Conservation (phyloP, 2,797 vertebrate genomes). For the Neopelma chrysocephalum region DNA sequence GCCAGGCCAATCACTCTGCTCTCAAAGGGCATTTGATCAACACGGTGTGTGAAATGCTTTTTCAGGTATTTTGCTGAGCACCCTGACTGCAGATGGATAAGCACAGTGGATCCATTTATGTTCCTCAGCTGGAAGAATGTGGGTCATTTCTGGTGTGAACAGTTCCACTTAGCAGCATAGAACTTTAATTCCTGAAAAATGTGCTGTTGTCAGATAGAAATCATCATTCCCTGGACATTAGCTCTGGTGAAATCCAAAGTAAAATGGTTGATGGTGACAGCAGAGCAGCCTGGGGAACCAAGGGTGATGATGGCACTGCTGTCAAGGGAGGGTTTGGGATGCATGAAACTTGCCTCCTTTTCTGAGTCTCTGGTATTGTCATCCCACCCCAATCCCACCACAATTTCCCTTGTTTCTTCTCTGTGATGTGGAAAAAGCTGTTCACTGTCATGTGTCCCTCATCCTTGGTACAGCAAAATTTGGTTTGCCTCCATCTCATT, state of each 20-base stretch:
- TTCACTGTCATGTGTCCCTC: background rate
- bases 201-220: background rate
- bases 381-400: background rate
- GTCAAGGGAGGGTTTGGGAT: background rate
- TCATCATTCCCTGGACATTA: background rate
- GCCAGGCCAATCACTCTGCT: background rate
- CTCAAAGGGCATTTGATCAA: background rate
- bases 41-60: accelerated
- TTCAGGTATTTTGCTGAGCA: background rate
- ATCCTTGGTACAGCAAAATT: background rate
- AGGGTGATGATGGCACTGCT: background rate
- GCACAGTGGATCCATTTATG: background rate
- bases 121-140: background rate
- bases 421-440: background rate
- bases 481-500: background rate
- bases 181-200: background rate
- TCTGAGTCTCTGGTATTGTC: background rate
- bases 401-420: accelerated
- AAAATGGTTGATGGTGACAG: accelerated
- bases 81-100: background rate
- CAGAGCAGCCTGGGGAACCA: background rate
- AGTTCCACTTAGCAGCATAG: background rate
- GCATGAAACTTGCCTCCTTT: background rate
- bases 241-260: background rate
- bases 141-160: background rate